A percentile compares a stretch with the other conserved stretches of the same genome.
These are phyloP conservation scores for Theristus sp. DNA, from an alignment of 2,888 invertebrate species.

Conservation along the genomic window DNA sequence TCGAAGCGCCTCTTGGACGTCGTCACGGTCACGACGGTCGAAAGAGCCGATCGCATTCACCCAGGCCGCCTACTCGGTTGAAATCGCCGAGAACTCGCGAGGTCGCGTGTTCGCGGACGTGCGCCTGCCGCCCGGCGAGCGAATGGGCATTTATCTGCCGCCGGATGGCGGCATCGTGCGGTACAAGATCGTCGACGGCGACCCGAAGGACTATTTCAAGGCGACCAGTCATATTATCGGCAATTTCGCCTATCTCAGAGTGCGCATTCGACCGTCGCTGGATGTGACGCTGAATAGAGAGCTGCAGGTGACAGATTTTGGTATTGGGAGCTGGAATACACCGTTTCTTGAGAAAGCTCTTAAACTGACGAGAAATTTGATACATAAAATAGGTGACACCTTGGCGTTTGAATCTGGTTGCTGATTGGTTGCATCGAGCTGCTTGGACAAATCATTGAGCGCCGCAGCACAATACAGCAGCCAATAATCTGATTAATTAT, in stretches of 20 bases:
- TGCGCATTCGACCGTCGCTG: conserved; percentile 67
- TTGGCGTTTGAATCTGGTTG: too few species aligned
- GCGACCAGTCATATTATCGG: conserved; percentile 43
- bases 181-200: conserved; percentile 9
- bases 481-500: too few species aligned
- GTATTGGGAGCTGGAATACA: too few species aligned
- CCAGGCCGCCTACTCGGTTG: conserved; percentile 55
- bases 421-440: too few species aligned
- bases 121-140: conserved; percentile 33
- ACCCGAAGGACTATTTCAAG: conserved; percentile 14
- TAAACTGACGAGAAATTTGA: too few species aligned
- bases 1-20: too few species aligned
- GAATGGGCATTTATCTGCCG: conserved; percentile 5
- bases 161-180: neutral
- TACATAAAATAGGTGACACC: too few species aligned
- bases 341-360: too few species aligned
- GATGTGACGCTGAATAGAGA: conserved; percentile 80
- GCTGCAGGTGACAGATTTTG: conserved; percentile 61
- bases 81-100: conserved; percentile 72
- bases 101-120: conserved; percentile 51
- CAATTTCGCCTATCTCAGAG: conserved; percentile 76
- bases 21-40: too few species aligned
- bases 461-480: too few species aligned
- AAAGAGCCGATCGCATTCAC: conserved; percentile 48
- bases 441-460: too few species aligned